Evolutionary conservation across 2,888 invertebrate species (phyloP), one percentile per base, ranked within the genome.

Genomic region (Leptinotarsa juncta): DNA sequence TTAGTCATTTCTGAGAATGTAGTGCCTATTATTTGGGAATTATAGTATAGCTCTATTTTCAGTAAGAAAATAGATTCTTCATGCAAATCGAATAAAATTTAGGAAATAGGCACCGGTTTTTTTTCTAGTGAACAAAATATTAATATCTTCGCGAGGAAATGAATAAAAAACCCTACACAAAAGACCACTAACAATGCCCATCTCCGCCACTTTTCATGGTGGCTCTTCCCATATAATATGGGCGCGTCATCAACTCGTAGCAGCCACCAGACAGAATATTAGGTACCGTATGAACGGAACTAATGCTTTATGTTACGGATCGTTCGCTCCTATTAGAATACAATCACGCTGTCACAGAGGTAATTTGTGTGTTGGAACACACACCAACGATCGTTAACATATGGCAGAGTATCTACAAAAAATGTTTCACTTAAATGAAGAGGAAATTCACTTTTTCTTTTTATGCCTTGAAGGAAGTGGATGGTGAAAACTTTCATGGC

Each of bases 221-320:
- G 62, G n/a, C 62, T 26, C 32, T 62, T 62, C 42, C 65, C 62
- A 62, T 70, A 74, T 71, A 65, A 75, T 73, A 71, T 73, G 77
- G 75, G 77, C 67, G 77, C 73, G 75, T 67, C 75, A 65, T 72
- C 72, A 60, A 62, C 70, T 74, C 72, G 68, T 69, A 71, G 76
- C 73, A 73, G 68, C 51, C 67, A 77, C 71, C 75, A 77, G 73
- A 75, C 74, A 74, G 70, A 70, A 69, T 70, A 73, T 71, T 70
- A 32, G 32, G 32, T 32, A 72, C 72, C 74, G 79, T 82, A 81
- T 81, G 79, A 81, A 85, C 85, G 85, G 85, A 85, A 85, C 85
- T 84, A 86, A 86, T 86, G 83, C 82, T 81, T 85, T 84, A 84
- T 80, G 82, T 82, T 81, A 84, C 84, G 85, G 83, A 76, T 79